A percentile compares a stretch with the other conserved stretches of the same genome.
Conservation (phyloP, 1,140 invertebrate species). For the Bombus terrestris region DNA sequence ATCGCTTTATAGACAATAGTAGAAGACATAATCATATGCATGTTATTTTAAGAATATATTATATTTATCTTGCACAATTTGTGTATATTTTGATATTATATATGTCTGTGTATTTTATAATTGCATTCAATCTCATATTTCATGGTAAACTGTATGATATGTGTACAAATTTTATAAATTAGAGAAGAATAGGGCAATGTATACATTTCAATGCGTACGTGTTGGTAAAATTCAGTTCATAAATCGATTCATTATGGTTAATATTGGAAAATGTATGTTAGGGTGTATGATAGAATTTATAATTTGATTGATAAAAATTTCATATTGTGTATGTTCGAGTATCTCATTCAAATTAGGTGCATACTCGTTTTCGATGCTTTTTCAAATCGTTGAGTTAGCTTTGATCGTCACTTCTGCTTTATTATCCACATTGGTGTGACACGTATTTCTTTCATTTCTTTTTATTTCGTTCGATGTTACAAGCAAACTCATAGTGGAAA, state of each 20-base stretch:
- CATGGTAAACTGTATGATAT: neutral
- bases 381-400: conserved; percentile 58
- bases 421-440: conserved; percentile 54
- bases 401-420: conserved; percentile 57
- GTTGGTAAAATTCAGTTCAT: neutral
- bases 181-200: neutral
- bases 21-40: neutral
- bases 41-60: neutral
- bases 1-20: neutral
- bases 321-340: neutral
- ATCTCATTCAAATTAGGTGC: conserved; percentile 3
- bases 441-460: conserved; percentile 62
- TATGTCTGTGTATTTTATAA: neutral
- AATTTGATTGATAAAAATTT: neutral
- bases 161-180: neutral
- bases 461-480: conserved; percentile 35
- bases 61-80: conserved; percentile 19
- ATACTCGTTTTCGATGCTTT: conserved; percentile 43
- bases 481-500: conserved; percentile 28
- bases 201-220: neutral
- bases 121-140: neutral
- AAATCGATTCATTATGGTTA: neutral
- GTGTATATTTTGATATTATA: conserved; percentile 3
- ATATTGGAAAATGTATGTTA: neutral
- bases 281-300: neutral